A percentile compares a stretch with the other conserved stretches of the same genome.
Conservation (phyloP, 2,888 invertebrate species). For the Drosophila meridionalis region DNA sequence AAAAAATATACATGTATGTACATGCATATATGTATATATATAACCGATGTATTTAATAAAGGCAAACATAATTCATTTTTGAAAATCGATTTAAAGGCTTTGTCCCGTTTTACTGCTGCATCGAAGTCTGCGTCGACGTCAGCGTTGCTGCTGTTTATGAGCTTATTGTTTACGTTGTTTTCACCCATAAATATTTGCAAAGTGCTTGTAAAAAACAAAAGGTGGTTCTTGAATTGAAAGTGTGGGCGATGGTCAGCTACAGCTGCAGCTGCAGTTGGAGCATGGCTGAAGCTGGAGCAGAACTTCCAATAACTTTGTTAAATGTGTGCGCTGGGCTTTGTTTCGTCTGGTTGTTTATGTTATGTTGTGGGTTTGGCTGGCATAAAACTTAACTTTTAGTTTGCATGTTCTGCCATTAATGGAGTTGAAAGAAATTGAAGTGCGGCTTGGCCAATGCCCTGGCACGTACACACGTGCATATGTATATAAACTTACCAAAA, state of each 20-base stretch:
- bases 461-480: not conserved
- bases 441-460: slow-evolving; percentile 39
- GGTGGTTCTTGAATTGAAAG: slow-evolving; percentile 50
- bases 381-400: slow-evolving; percentile 74
- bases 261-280: not conserved
- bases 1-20: slow-evolving; percentile 5
- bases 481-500: not conserved
- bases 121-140: slow-evolving; percentile 19
- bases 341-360: slow-evolving; percentile 19
- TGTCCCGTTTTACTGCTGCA: slow-evolving; percentile 40
- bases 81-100: slow-evolving; percentile 72
- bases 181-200: slow-evolving; percentile 77
- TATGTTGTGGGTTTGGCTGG: slow-evolving; percentile 28
- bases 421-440: slow-evolving; percentile 71
- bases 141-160: slow-evolving; percentile 75
- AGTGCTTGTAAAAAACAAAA: slow-evolving; percentile 80
- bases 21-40: not conserved
- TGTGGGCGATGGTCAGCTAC: slow-evolving; percentile 53
- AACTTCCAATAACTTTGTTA: slow-evolving; percentile 67
- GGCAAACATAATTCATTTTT: slow-evolving; percentile 74
- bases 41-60: slow-evolving; percentile 48
- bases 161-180: slow-evolving; percentile 77
- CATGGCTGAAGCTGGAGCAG: not conserved
- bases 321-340: slow-evolving; percentile 50
- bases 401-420: slow-evolving; percentile 71